phyloP scores from a whole-genome alignment of 2,888 invertebrate species.

The Polia nebulosa region DNA sequence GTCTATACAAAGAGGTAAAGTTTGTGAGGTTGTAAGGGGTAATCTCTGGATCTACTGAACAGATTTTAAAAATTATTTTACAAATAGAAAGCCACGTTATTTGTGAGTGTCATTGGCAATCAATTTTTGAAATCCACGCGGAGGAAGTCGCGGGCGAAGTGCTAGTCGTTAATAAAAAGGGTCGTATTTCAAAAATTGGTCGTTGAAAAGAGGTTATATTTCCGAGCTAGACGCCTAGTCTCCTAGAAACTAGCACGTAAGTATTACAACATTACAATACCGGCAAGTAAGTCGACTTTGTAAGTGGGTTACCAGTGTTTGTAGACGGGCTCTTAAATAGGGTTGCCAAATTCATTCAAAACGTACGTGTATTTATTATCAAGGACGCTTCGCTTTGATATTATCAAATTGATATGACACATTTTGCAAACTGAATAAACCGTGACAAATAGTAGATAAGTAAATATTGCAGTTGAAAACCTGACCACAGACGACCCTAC shows the following conservation, averaged over 20 bases:
- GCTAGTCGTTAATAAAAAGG: no score
- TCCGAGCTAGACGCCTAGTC: slow-evolving; percentile 11
- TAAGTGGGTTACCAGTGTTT: slow-evolving; percentile 56
- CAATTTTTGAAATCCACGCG: no score
- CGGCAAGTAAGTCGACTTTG: slow-evolving; percentile 43
- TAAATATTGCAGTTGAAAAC: not conserved
- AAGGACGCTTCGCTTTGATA: slow-evolving; percentile 17
- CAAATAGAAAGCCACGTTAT: no score
- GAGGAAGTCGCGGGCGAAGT: no score
- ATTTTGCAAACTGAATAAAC: slow-evolving; percentile 8
- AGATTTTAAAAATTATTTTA: no score
- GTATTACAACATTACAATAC: slow-evolving; percentile 56
- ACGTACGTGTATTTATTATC: not conserved
- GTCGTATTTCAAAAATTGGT: slow-evolving; percentile 4
- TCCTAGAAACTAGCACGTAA: slow-evolving; percentile 34
- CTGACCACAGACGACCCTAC: slow-evolving; percentile 14
- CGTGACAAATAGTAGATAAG: not conserved
- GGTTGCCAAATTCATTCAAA: slow-evolving; percentile 52
- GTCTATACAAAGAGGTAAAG: no score
- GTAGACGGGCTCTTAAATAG: slow-evolving; percentile 45
- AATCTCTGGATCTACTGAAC: no score
- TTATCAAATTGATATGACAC: slow-evolving; percentile 8
- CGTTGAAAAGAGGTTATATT: slow-evolving; percentile 15
- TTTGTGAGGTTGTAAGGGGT: no score
- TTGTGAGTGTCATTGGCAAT: no score